phyloP scores from a whole-genome alignment of 2,888 invertebrate genomes.

The Teleogryllus oceanicus region DNA sequence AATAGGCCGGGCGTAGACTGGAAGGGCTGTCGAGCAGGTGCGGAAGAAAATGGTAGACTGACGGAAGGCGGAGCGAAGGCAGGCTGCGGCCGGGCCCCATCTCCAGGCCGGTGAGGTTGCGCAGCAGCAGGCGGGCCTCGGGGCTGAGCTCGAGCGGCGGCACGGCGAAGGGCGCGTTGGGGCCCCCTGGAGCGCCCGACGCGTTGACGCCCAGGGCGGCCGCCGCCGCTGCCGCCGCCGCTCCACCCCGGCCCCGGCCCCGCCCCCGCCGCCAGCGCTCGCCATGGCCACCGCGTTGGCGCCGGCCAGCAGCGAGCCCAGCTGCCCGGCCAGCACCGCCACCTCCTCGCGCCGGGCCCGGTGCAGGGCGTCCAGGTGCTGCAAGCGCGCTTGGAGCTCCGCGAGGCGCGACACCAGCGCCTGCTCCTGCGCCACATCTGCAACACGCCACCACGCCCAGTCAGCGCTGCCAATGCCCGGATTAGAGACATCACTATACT shows the following conservation, averaged over 20 bases:
- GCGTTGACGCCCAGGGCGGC: not conserved
- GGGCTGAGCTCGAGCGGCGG: constrained; percentile 44
- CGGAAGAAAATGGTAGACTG: constrained; percentile 81
- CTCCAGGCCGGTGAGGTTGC: constrained; percentile 53
- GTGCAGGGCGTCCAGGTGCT: constrained; percentile 76
- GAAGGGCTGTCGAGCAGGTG: constrained; percentile 76
- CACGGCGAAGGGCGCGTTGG: constrained; percentile 20
- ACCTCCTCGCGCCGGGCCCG: constrained; percentile 73
- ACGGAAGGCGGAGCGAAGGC: constrained; percentile 64
- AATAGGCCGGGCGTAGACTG: constrained; percentile 73
- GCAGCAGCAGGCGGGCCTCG: constrained; percentile 49
- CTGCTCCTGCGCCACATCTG: constrained; percentile 63
- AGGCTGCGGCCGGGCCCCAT: constrained; percentile 49
- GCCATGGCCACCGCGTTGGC: constrained; percentile 29
- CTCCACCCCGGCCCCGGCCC: not conserved
- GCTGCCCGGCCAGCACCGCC: constrained; percentile 63
- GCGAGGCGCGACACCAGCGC: constrained; percentile 66
- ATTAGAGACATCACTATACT: no score
- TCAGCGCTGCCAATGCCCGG: no score
- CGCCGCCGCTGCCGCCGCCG: not conserved
- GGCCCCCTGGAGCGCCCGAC: not conserved
- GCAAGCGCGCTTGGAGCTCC: constrained; percentile 72
- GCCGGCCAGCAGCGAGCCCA: constrained; percentile 51
- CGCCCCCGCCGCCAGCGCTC: not conserved
- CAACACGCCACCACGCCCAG: constrained; percentile 40